Evolutionary conservation across 2,797 vertebrate species (phyloP).

Genomic region (Psittacula echo): DNA sequence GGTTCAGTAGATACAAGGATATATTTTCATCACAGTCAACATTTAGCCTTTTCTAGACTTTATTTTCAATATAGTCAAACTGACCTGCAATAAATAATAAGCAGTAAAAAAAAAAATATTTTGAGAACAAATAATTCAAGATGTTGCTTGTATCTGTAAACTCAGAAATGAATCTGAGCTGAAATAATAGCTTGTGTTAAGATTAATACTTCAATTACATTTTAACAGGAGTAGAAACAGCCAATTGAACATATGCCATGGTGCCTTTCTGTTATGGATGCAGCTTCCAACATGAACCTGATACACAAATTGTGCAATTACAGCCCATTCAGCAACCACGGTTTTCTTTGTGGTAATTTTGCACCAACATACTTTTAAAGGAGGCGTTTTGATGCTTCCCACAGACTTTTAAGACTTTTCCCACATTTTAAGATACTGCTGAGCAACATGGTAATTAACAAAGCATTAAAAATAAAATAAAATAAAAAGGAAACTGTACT

Average conservation of each 20-base stretch:
- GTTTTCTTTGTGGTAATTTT: neutral
- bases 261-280: neutral
- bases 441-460: neutral
- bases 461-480: neutral
- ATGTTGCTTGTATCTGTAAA: neutral
- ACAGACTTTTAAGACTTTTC: neutral
- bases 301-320: neutral
- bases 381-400: neutral
- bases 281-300: neutral
- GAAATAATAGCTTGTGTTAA: neutral
- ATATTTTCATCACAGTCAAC: neutral
- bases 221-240: neutral
- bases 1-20: neutral
- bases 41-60: neutral
- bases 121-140: neutral
- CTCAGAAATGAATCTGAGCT: neutral
- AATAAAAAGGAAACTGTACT: neutral
- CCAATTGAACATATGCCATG: neutral
- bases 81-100: neutral
- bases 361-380: neutral
- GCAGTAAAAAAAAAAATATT: neutral
- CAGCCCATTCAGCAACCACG: neutral
- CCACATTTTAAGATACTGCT: neutral
- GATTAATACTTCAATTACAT: neutral
- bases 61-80: neutral